These are phyloP conservation scores for Drosophila azteca DNA, from an alignment of 1,140 invertebrate genomes.

Conservation along the genomic window DNA sequence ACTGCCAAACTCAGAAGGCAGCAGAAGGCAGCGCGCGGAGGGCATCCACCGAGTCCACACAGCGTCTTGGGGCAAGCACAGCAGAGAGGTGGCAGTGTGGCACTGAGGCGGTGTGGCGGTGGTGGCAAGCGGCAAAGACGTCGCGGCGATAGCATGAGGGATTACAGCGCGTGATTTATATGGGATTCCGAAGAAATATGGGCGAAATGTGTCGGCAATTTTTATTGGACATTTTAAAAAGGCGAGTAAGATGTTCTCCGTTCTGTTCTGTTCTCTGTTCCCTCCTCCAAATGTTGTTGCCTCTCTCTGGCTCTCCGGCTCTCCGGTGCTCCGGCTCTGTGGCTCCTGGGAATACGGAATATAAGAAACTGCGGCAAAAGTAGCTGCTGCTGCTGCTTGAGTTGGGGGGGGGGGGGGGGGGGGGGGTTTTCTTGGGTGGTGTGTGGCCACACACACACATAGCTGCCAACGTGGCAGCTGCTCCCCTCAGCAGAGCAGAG, in stretches of 20 bases:
- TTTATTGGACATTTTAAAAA: conserved; percentile 84
- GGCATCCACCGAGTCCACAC: neutral
- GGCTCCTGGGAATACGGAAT: conserved; percentile 74
- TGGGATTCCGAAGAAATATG: conserved; percentile 84
- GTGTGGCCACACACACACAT: conserved; percentile 54
- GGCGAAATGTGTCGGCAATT: conserved; percentile 84
- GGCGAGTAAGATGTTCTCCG: conserved; percentile 79
- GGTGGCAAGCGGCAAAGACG: conserved; percentile 65
- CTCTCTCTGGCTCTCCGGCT: no score
- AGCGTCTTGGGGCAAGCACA: conserved; percentile 18
- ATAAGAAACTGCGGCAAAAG: conserved; percentile 78
- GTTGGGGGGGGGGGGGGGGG: no score
- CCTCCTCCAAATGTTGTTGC: conserved; percentile 54
- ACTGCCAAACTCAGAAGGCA: conserved; percentile 70
- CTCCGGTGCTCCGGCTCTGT: neutral
- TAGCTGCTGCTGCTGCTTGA: conserved; percentile 14
- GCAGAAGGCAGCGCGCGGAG: conserved; percentile 40
- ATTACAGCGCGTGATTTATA: conserved; percentile 84
- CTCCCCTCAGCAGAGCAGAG: conserved; percentile 25
- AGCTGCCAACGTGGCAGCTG: conserved; percentile 71
- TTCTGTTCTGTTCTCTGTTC: neutral
- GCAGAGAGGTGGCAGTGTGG: conserved; percentile 42
- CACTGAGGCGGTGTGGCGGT: neutral
- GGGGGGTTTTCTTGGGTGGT: conserved; percentile 4
- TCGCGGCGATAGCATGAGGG: conserved; percentile 84